A percentile compares a stretch with the other conserved stretches of the same genome.
phyloP scores from a whole-genome alignment of 2,888 invertebrate genomes.

The Clusia tigrina region DNA sequence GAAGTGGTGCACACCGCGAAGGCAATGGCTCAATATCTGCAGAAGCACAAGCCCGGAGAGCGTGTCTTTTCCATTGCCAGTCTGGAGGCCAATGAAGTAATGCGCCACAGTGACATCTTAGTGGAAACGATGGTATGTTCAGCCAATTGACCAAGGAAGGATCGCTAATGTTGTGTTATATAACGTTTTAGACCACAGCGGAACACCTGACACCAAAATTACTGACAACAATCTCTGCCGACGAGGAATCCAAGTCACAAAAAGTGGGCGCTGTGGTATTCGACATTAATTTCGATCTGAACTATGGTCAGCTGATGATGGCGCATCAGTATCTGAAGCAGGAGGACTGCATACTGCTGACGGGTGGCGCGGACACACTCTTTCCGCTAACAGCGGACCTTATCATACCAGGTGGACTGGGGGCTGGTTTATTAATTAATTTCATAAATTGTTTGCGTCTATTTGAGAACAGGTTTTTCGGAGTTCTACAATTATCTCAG shows the following conservation, averaged over 20 bases:
- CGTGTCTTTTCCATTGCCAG: constrained; percentile 64
- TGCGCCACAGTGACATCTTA: constrained; percentile 63
- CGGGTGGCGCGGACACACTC: neutral
- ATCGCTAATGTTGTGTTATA: neutral
- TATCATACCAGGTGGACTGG: constrained; percentile 49
- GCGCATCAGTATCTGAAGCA: neutral
- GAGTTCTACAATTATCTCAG: constrained; percentile 37
- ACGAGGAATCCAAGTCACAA: neutral
- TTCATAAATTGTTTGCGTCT: neutral
- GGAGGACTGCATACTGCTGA: neutral
- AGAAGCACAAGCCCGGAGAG: constrained; percentile 62
- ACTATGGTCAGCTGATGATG: neutral
- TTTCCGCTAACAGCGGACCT: neutral
- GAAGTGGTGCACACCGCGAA: constrained; percentile 65
- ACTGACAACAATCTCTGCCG: neutral
- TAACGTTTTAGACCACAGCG: neutral
- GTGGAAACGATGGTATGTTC: constrained; percentile 57
- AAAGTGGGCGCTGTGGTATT: neutral
- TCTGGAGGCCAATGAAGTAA: constrained; percentile 50
- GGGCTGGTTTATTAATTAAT: neutral
- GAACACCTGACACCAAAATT: neutral
- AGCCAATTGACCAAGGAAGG: neutral
- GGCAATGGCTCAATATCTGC: constrained; percentile 64
- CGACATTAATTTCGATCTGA: neutral
- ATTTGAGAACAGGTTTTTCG: constrained; percentile 47